phyloP scores from a whole-genome alignment of 2,113 vertebrate species.

The Himantopus leucocephalus region DNA sequence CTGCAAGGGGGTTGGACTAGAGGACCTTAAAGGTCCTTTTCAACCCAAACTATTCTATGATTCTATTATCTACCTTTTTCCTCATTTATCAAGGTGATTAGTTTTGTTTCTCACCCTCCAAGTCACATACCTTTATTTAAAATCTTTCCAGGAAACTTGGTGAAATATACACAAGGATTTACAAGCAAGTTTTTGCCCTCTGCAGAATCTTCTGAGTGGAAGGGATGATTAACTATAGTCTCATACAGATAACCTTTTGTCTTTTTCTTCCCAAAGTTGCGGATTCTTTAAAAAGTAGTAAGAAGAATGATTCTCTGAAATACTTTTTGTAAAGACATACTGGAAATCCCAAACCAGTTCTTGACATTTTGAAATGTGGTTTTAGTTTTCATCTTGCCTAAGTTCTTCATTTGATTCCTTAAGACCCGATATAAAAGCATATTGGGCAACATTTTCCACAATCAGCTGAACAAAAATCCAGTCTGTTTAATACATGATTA shows the following conservation, averaged over 20 bases:
- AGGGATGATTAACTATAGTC: not conserved
- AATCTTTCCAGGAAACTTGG: not conserved
- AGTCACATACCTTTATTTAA: not conserved
- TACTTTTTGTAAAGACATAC: not conserved
- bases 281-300: not conserved
- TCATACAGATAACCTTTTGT: not conserved
- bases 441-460: conserved; percentile 5
- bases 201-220: not conserved
- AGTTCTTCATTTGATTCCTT: not conserved
- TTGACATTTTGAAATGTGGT: not conserved
- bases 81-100: not conserved
- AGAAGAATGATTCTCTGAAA: not conserved
- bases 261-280: not conserved
- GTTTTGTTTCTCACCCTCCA: not conserved
- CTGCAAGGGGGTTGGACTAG: not conserved
- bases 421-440: not conserved
- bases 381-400: not conserved
- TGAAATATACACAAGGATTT: not conserved
- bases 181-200: not conserved
- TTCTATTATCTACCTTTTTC: not conserved
- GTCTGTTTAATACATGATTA: not conserved
- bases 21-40: not conserved
- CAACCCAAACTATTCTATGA: not conserved
- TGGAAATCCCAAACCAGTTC: not conserved
- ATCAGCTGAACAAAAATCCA: not conserved